These are phyloP conservation scores for Apantesis nais DNA, from an alignment of 2,888 invertebrate species.

Conservation along the genomic window DNA sequence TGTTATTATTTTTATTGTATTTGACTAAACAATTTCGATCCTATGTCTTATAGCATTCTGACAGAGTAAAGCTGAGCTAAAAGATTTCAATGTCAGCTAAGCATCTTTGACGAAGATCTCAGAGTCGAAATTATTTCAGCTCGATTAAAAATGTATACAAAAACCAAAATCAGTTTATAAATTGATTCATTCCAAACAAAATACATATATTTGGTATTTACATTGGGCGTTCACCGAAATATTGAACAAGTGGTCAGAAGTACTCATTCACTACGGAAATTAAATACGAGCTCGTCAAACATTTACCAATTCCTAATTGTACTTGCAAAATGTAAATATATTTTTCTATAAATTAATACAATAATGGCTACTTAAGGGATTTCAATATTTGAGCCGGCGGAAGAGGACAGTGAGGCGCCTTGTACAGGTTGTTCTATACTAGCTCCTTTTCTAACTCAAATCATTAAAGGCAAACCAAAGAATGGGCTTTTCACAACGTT, in stretches of 20 bases:
- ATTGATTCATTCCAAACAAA: conserved; percentile 44
- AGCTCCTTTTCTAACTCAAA: neutral
- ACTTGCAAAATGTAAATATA: conserved; percentile 31
- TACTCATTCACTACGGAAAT: conserved; percentile 52
- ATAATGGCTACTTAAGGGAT: conserved; percentile 5
- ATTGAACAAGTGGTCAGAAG: conserved; percentile 51
- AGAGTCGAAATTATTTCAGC: conserved; percentile 11
- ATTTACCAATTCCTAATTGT: conserved; percentile 45
- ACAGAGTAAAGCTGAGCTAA: conserved; percentile 8
- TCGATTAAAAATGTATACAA: conserved; percentile 25
- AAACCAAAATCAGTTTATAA: conserved; percentile 41
- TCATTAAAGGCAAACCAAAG: neutral
- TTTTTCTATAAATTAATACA: conserved; percentile 20
- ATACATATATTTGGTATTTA: conserved; percentile 40
- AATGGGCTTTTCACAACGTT: no score
- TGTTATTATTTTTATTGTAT: neutral
- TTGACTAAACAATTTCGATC: neutral
- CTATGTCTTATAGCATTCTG: neutral
- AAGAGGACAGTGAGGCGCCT: neutral
- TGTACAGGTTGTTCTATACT: neutral
- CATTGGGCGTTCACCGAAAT: conserved; percentile 47
- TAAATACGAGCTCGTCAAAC: conserved; percentile 51
- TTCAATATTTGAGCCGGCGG: neutral
- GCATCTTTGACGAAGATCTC: conserved; percentile 19
- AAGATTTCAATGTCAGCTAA: conserved; percentile 19